Evolutionary conservation across 2,113 vertebrate genomes (phyloP), one percentile per base, ranked within the genome.

Genomic region (Phyllostomus hastatus): DNA sequence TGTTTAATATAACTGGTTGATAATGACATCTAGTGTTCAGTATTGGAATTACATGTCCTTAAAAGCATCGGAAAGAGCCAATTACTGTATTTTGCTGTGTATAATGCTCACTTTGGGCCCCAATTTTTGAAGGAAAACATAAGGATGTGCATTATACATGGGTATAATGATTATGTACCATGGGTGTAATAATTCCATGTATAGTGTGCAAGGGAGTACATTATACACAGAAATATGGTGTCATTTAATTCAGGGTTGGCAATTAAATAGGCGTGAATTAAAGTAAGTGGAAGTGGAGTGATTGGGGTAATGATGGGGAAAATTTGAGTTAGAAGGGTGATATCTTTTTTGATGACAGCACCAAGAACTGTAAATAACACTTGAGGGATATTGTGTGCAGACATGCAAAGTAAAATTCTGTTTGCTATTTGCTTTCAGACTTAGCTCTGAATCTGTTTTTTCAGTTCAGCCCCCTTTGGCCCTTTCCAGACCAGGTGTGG

Each of bases 11-110:
- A 84, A 59, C 67, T 97, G 61, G 93, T 81, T 54, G 43, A 81
- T 66, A 22, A 12, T 95, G 96, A 69, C 97, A 96, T 87, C 96
- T 97, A 92, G 85, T 95, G 97, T 79, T 90, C 46, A 69, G 0
- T 69, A 0, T 5, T 88, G 35, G 90, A 96, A 95, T 78, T 69
- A 64, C 82, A 81, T 7, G 11, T 87, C 33, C 17, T 35, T 87
- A 50, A 38, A 82, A 92, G 10, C 24, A 0, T 9, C 6, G 24
- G 43, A 54, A 11, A 28, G 70, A 67, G 41, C 66, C 8, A 66
- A 79, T 90, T 41, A 41, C 57, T 0, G 8, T 26, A 26, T 59
- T 61, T 61, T 61, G 59, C 24, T 61, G 24, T 61, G 59, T 28
- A 61, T 61, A 28, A 61, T 61, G 59, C 10, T 1, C 26, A 28